A percentile compares a stretch with the other conserved stretches of the same genome.
These are phyloP conservation scores for Fragum whitleyi DNA, from an alignment of 2,888 invertebrate species.

Conservation along the genomic window DNA sequence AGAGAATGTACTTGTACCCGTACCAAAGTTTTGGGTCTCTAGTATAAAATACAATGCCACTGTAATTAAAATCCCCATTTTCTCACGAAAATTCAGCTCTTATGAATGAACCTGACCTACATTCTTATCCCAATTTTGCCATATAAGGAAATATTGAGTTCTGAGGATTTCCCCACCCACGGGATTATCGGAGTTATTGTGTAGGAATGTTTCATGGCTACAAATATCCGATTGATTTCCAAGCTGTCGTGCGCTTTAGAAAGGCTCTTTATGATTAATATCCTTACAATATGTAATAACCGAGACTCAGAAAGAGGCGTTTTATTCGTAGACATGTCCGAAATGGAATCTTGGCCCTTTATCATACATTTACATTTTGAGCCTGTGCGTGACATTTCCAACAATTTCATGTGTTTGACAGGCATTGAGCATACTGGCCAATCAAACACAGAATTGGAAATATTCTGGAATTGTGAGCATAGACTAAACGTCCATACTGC, in stretches of 20 bases:
- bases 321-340: too few species aligned
- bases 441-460: too few species aligned
- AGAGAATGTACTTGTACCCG: too few species aligned
- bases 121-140: neutral
- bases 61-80: neutral
- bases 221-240: neutral
- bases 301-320: neutral
- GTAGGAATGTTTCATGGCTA: neutral
- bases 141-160: constrained; percentile 6
- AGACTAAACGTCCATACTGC: too few species aligned
- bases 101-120: constrained; percentile 2
- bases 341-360: too few species aligned
- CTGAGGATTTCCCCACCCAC: neutral
- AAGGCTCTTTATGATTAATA: neutral
- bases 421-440: too few species aligned
- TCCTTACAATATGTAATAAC: neutral
- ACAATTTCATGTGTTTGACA: too few species aligned
- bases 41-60: too few species aligned
- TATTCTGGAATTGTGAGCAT: too few species aligned
- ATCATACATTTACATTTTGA: too few species aligned
- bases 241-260: neutral
- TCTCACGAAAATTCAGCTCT: neutral
- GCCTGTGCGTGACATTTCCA: too few species aligned
- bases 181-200: neutral
- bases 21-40: too few species aligned